Evolutionary conservation across 2,113 vertebrate species (phyloP).

Genomic region (Paracanthobrama guichenoti): DNA sequence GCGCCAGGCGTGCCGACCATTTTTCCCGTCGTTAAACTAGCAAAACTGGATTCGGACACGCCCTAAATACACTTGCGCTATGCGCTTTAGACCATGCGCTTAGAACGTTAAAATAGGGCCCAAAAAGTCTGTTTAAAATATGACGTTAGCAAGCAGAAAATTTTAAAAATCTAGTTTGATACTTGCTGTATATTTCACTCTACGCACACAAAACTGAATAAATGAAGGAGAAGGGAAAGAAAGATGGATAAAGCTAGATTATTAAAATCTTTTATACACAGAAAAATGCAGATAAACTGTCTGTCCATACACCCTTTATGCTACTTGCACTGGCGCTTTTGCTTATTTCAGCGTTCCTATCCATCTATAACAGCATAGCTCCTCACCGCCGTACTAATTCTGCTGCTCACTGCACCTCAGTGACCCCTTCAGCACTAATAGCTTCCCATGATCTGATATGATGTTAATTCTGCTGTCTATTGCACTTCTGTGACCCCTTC

Average conservation of each 20-base stretch:
- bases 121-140: neutral
- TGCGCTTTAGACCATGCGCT: too few species aligned
- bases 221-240: neutral
- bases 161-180: neutral
- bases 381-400: neutral
- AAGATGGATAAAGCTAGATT: neutral
- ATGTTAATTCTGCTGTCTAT: slow-evolving; percentile 36
- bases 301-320: neutral
- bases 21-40: too few species aligned
- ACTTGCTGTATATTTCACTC: neutral
- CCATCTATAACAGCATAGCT: slow-evolving; percentile 10
- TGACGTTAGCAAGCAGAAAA: neutral
- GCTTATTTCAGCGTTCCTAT: neutral
- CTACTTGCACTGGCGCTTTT: neutral
- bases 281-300: neutral
- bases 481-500: slow-evolving; percentile 35
- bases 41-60: too few species aligned
- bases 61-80: too few species aligned
- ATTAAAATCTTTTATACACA: neutral
- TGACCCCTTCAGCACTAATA: slow-evolving; percentile 38
- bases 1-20: too few species aligned
- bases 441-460: slow-evolving; percentile 34
- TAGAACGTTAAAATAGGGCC: too few species aligned
- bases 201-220: neutral
- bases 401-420: slow-evolving; percentile 23